Evolutionary conservation across 2,888 invertebrate species (phyloP).

Genomic region (Schrankia costaestrigalis): DNA sequence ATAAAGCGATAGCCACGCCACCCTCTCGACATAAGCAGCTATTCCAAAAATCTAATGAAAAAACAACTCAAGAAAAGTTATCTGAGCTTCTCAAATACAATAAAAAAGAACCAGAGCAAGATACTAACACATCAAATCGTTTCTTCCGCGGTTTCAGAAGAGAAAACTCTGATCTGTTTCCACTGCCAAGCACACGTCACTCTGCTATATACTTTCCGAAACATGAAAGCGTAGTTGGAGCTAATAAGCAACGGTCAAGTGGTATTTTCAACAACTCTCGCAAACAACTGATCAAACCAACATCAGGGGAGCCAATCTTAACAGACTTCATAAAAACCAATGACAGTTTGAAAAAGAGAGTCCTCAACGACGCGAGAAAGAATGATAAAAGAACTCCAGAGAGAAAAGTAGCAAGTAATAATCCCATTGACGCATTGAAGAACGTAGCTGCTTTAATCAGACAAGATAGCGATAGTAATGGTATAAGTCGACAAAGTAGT

Average conservation of each 20-base stretch:
- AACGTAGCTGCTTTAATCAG: slow-evolving; percentile 67
- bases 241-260: slow-evolving; percentile 82
- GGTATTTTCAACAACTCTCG: slow-evolving; percentile 86
- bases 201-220: slow-evolving; percentile 85
- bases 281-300: slow-evolving; percentile 74
- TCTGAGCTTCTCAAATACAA: slow-evolving; percentile 77
- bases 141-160: slow-evolving; percentile 90
- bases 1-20: slow-evolving; percentile 68
- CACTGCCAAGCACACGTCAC: slow-evolving; percentile 86
- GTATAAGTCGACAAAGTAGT: slow-evolving; percentile 66
- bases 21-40: slow-evolving; percentile 65
- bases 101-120: slow-evolving; percentile 86
- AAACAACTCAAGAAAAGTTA: slow-evolving; percentile 68
- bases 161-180: slow-evolving; percentile 92
- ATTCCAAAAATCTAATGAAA: slow-evolving; percentile 58
- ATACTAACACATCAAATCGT: slow-evolving; percentile 84
- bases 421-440: slow-evolving; percentile 71
- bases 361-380: slow-evolving; percentile 64
- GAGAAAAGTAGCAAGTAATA: slow-evolving; percentile 47
- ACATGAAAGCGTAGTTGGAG: slow-evolving; percentile 70
- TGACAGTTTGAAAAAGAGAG: slow-evolving; percentile 72
- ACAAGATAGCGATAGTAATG: slow-evolving; percentile 62
- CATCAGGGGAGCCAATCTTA: slow-evolving; percentile 84
- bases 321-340: slow-evolving; percentile 85
- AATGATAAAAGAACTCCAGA: slow-evolving; percentile 47